These are phyloP conservation scores for Protobothrops mucrosquamatus DNA, from an alignment of 2,113 vertebrate species.

Conservation along the genomic window DNA sequence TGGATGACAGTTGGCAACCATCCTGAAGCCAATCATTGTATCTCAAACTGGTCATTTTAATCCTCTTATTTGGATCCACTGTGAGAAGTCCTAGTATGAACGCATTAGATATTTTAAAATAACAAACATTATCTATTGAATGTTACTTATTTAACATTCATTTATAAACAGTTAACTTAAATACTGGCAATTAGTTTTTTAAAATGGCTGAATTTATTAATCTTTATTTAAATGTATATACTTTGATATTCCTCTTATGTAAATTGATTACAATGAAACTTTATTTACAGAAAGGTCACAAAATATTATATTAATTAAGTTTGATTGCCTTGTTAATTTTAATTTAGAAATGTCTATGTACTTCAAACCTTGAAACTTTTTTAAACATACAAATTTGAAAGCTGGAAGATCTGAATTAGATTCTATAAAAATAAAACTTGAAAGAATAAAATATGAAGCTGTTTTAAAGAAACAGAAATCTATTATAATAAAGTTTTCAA, in stretches of 20 bases:
- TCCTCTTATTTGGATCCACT: conserved; percentile 96
- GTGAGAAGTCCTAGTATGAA: conserved; percentile 86
- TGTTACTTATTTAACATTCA: background rate
- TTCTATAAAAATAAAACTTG: background rate
- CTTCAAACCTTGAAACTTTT: background rate
- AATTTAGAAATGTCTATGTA: background rate
- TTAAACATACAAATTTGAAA: background rate
- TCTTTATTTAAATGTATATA: background rate
- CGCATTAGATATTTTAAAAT: conserved; percentile 31
- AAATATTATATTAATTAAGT: background rate
- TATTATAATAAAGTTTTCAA: background rate
- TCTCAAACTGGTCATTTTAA: conserved; percentile 95
- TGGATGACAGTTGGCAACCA: conserved; percentile 95
- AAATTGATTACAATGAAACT: background rate
- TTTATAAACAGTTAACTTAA: background rate
- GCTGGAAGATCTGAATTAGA: background rate
- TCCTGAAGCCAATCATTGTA: conserved; percentile 97
- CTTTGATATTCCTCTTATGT: background rate
- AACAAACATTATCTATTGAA: conserved; percentile 20
- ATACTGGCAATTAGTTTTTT: background rate
- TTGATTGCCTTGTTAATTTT: background rate
- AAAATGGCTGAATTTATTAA: background rate
- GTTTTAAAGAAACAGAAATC: background rate
- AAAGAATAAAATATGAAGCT: background rate
- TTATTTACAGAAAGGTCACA: background rate